Evolutionary conservation across 1,140 invertebrate genomes (phyloP), one percentile per base, ranked within the genome.

Genomic region (Drosophila paulistorum): DNA sequence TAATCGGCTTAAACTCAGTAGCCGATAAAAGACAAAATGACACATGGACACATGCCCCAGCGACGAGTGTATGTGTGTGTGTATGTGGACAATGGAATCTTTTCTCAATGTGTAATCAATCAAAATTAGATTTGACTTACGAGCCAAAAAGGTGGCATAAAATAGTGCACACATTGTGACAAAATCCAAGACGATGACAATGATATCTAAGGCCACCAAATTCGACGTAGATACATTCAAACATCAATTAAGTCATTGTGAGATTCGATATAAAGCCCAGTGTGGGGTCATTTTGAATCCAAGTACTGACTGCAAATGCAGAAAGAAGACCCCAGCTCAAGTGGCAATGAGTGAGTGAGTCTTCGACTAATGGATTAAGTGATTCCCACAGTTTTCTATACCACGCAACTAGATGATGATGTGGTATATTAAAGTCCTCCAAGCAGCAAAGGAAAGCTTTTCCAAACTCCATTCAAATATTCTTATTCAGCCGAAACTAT

Each of bases 111-210:
- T 33, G 76, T 71, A 78, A 78, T 78, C 76, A 78, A 78, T 78
- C 76, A 78, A 78, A 78, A 78, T 78, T 78, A 71, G 72, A 75
- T 78, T 54, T 71, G 45, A 78, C 67, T 78, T 78, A 78, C 57
- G 45, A 60, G 45, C 45, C 7, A 20, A 10, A 26, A 48, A 10
- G 45, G n/a, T 9, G 37, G 48, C 20, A 37, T 51, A 64, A 68
- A 70, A 68, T 75, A 71, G 72, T 75, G 68, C 59, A 78, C 71
- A 75, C 71, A 75, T 75, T 75, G 76, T 78, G 76, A 78, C 75
- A 77, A 65, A 65, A 77, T 45, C 14, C 26, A 37, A 37, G 10
- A 37, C 30, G 30, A 37, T 37, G 35, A 37, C 35, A 37, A 37
- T 10, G 35, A 37, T 37, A 3, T 37, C 35, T 5, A 37, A 35